Evolutionary conservation across 2,888 invertebrate genomes (phyloP).

Genomic region (Eutolmus rufibarbis): DNA sequence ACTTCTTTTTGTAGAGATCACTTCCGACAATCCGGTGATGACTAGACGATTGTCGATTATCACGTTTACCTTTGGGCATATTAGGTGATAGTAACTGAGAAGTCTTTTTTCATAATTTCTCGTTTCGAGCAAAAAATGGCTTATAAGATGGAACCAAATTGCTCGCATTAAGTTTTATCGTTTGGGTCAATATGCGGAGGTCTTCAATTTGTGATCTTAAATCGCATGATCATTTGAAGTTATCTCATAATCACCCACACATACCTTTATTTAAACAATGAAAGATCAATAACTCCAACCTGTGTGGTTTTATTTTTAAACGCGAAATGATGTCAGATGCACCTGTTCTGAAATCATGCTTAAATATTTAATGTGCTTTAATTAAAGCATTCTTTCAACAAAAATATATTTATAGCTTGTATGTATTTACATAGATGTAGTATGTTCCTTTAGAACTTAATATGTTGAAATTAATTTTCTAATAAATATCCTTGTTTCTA

Average conservation of each 20-base stretch:
- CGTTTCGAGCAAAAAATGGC: neutral
- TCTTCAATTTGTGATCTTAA: neutral
- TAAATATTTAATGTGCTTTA: neutral
- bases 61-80: neutral
- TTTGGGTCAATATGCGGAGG: neutral
- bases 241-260: neutral
- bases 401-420: neutral
- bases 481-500: too few species aligned
- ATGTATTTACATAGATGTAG: too few species aligned
- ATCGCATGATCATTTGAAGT: neutral
- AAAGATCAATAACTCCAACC: neutral
- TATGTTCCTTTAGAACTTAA: neutral
- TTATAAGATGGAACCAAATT: neutral
- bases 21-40: constrained; percentile 12
- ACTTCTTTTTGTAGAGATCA: neutral
- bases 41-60: constrained; percentile 6
- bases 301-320: neutral
- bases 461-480: too few species aligned
- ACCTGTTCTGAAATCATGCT: neutral
- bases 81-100: neutral
- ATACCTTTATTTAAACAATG: neutral
- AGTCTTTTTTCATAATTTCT: neutral
- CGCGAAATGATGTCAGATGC: neutral
- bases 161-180: neutral
- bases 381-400: neutral